Evolutionary conservation across 1,140 invertebrate genomes (phyloP), one percentile per base, ranked within the genome.

Genomic region (Bacillus rossius): DNA sequence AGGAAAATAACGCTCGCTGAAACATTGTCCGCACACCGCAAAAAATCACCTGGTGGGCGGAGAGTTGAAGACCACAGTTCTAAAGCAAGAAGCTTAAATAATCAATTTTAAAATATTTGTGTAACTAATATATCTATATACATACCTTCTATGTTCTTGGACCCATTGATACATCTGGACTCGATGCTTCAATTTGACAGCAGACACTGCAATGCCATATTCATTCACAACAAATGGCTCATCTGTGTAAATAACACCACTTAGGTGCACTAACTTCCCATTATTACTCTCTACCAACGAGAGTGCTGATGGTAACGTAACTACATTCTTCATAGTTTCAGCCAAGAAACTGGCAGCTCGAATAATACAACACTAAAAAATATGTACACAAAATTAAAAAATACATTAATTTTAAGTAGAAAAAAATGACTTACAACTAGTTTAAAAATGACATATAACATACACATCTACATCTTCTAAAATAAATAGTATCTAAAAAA

Each of bases 91-190:
- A n/a, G n/a, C n/a, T n/a, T n/a, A 34, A 34, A 34, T 34, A 34
- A 34, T 7, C 29, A 34, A 34, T 34, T 34, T 34, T 10, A 34
- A 10, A 34, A 34, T 7, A 34, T 7, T 7, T 34, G 10, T 7
- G 10, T 7, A 34, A 34, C n/a, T 2, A 48, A 20, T 14, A 7
- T 45, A n/a, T 4, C 43, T 8, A 20, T 45, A 20, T 57, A 65
- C 65, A 65, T 70, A 84, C 80, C 72, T 77, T 70, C 61, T 69
- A 52, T 56, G 64, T 59, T 82, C 75, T 64, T 95, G 91, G 43
- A 92, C 80, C 92, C 92, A 95, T 69, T 95, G 92, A 70, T 88
- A 95, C 88, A 94, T 94, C 72, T 95, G 91, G 0, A 91, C 89
- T 60, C 85, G 77, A 45, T 88, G 81, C 62, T 84, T 84, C 20